A percentile compares a stretch with the other conserved stretches of the same genome.
Evolutionary conservation across 2,888 invertebrate species (phyloP).

Genomic region (Oasisia sp.): DNA sequence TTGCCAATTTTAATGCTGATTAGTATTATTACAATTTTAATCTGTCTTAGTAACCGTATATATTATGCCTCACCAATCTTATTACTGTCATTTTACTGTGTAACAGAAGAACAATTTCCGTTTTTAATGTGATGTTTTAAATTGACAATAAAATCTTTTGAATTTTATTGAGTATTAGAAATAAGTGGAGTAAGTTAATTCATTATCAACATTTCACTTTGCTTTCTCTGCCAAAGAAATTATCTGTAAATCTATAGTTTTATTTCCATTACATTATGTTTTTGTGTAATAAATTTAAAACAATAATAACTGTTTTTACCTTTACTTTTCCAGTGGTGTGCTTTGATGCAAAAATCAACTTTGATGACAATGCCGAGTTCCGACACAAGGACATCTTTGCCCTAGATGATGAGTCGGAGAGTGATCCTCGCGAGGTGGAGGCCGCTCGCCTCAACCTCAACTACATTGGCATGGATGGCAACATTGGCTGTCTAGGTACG

Average conservation of each 20-base stretch:
- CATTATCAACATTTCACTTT: neutral
- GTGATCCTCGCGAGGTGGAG: constrained; percentile 93
- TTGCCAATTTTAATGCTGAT: too few species aligned
- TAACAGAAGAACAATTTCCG: too few species aligned
- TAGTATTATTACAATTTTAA: too few species aligned
- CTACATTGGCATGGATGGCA: constrained; percentile 97
- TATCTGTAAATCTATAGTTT: neutral
- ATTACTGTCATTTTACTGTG: too few species aligned
- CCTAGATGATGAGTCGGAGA: constrained; percentile 85
- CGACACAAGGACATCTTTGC: constrained; percentile 87
- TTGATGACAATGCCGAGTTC: constrained; percentile 97
- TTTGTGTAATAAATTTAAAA: constrained; percentile 21
- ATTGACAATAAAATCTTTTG: too few species aligned
- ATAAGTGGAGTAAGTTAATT: neutral
- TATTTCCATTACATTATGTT: neutral
- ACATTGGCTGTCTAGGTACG: constrained; percentile 87
- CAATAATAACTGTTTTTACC: neutral
- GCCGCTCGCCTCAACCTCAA: constrained; percentile 90
- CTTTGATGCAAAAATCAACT: constrained; percentile 98
- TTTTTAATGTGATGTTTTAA: too few species aligned
- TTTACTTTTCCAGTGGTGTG: constrained; percentile 77
- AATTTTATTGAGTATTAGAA: too few species aligned
- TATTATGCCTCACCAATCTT: too few species aligned
- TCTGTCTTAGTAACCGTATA: too few species aligned
- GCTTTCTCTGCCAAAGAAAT: neutral